Evolutionary conservation across 92 coral and sea anemone genomes (phyloP), one percentile per base, ranked within the genome.

Genomic region (Siderastrea siderea): DNA sequence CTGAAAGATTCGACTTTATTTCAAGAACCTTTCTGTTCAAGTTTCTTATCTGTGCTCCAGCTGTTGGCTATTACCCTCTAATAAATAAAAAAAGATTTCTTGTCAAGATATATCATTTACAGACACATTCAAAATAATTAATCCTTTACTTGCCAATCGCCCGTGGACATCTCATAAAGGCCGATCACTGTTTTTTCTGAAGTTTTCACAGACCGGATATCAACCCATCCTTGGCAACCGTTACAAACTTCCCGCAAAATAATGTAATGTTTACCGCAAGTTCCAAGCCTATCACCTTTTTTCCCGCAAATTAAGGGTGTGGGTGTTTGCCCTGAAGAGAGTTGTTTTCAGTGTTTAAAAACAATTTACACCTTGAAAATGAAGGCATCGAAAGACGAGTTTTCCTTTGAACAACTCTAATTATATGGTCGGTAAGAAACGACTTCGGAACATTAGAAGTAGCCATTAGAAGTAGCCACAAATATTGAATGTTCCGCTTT

Each of bases 31-130:
- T 16, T 16, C 11, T 49, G 7, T 13, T 50, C 66, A 43, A 43
- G 17, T 76, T n/a, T 49, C 79, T 83, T 74, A 74, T 84, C 87
- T 11, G 87, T 38, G 2, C 59, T 58, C 75, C 92, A 90, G 90
- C 86, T 92, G 95, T 90, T 87, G 84, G 71, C 77, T 80, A 83
- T 89, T 86, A 65, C 89, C 63, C 72, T 74, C 72, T 47, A 73
- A 91, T 92, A 75, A 78, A 89, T 69, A 88, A 94, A 90, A 85
- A 75, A 81, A 93, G 88, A 75, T 67, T 51, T 82, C 93, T 72
- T 95, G 96, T 91, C 83, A 73, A 80, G 87, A 91, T 91, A 48
- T 81, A 86, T 81, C 78, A 63, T 82, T 90, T 81, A 88, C 88
- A 75, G 85, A 83, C 91, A 89, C 17, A 79, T 87, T 74, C 65